These are phyloP conservation scores for Xestia sexstrigata DNA, from an alignment of 2,888 invertebrate species.

Conservation along the genomic window DNA sequence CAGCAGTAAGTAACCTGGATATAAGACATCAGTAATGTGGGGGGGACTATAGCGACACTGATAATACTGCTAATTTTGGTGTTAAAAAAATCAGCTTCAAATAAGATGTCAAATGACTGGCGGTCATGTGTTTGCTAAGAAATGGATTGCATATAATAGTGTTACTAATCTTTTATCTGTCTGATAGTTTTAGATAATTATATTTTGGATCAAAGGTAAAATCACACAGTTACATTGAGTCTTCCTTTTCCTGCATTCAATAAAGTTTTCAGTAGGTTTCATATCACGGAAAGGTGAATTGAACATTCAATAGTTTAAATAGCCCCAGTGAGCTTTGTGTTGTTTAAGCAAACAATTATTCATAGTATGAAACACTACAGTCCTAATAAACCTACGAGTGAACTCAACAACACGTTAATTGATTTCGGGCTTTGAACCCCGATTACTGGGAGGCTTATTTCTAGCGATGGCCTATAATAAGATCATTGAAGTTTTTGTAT, in stretches of 20 bases:
- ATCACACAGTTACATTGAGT: neutral
- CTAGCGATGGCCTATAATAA: neutral
- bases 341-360: conserved; percentile 1
- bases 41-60: neutral
- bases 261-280: neutral
- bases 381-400: neutral
- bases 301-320: neutral
- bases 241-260: neutral
- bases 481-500: neutral
- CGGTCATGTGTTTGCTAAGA: neutral
- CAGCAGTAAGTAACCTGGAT: neutral
- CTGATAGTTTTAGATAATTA: neutral
- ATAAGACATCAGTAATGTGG: neutral
- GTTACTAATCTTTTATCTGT: neutral
- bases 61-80: neutral
- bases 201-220: neutral
- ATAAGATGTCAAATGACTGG: neutral
- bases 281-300: neutral
- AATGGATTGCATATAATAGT: neutral
- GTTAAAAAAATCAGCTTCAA: neutral
- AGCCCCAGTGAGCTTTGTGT: neutral
- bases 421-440: neutral
- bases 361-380: neutral
- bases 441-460: neutral
- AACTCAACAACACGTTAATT: neutral